Base-by-base conservation (phyloP, 2,797 vertebrate genomes). In the Alca torda region DNA sequence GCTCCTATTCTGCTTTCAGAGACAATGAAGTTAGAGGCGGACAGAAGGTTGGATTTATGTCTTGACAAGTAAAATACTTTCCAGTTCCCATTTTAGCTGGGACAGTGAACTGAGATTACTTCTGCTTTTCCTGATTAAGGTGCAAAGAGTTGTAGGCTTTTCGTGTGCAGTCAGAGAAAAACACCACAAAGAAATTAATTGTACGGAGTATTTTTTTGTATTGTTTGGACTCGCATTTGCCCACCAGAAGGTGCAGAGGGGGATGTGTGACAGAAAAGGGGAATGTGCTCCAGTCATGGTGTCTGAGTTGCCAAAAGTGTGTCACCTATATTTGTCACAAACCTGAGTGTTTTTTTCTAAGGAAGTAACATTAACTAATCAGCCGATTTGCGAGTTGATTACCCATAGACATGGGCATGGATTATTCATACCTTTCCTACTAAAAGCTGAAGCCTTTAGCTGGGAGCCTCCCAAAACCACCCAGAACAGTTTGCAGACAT, bases 201-300 rank as follows among this genome's bases (percentile, higher is more conserved):
- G 6, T 1, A n/a, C 0, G 0, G 37, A 83, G 39, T 13, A 33
- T 5, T 54, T 72, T 53, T 4, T 43, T 54, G 26, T 16, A 15
- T 64, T 69, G 9, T 57, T 81, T 56, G 54, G 43, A 45, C 28
- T 75, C 17, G 8, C 9, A 39, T 64, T 84, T 81, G 35, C 18
- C 33, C 35, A 39, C 43, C 5, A 2, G 53, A 11, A 83, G 50
- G 35, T 30, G 53, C 65, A 68, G 75, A 67, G 17, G 2, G 18
- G 9, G 11, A 18, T 4, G 7, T 28, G 75, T 46, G 43, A 46
- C 30, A 57, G 64, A 70, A 87, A 51, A 50, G 23, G 35, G 16
- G 24, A 59, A 25, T 0, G 1, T 72, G 45, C 43, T 80, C 46
- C 64, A 50, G 39, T 37, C 17, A 21, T 2, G 0, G 16, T 63